Conservation (phyloP, 2,113 vertebrate species). For the Riparia riparia region DNA sequence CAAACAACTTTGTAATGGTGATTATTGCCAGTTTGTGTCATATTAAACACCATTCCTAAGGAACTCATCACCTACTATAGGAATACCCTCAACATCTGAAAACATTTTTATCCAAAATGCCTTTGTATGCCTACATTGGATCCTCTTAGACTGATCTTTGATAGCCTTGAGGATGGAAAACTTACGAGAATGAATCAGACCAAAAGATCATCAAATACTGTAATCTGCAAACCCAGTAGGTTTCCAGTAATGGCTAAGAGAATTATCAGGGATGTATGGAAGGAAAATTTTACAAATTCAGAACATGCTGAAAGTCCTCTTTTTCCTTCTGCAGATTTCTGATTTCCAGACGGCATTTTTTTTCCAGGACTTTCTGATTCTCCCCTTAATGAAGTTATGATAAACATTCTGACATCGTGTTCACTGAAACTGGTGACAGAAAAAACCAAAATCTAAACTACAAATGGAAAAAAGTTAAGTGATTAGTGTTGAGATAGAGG, state of each 20-base stretch:
- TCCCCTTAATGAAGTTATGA: background rate
- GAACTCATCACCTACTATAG: background rate
- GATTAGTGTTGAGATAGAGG: background rate
- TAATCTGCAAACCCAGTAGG: background rate
- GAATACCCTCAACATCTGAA: background rate
- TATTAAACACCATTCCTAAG: background rate
- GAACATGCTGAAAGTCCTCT: fast-evolving
- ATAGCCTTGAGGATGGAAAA: background rate
- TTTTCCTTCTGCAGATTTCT: background rate
- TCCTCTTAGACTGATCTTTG: background rate
- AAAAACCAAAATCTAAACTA: background rate
- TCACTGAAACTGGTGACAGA: background rate
- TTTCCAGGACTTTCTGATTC: background rate
- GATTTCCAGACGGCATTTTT: background rate
- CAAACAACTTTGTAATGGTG: background rate
- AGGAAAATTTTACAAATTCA: background rate
- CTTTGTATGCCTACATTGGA: background rate
- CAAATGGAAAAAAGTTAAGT: background rate
- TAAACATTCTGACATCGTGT: background rate
- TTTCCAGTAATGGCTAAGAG: background rate
- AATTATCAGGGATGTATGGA: background rate
- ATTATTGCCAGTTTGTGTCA: background rate
- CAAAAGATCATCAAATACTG: background rate
- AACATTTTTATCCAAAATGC: background rate
- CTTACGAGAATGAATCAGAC: background rate